Base-by-base conservation (phyloP, 2,797 vertebrate species). In the Apogon hyalosoma region DNA sequence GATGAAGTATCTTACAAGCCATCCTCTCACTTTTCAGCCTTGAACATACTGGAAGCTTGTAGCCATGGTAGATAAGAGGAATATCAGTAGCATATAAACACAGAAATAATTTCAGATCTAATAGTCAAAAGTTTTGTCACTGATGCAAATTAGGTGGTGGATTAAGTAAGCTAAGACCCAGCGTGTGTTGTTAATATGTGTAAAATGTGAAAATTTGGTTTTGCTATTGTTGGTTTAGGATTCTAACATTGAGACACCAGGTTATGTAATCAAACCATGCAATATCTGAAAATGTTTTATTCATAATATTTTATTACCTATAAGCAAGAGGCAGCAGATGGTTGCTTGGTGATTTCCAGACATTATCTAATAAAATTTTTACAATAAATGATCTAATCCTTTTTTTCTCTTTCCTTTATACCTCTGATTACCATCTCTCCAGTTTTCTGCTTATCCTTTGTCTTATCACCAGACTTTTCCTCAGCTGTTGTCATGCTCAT, bases 11-110 rank as follows among this genome's bases (percentile, higher is more conserved):
- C 10, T 33, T 13, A 46, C 3, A 36, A 12, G 2, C 15, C 38
- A 24, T 38, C 16, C 24, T 7, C 18, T 45, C 7, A 46, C 33
- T 50, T 10, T 61, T 19, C 12, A 51, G 40, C 28, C 2, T 6
- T 39, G 38, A 48, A 21, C n/a, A 48, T 54, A 39, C 21, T 46
- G 40, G 28, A 43, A 59, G 54, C 36, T 15, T 15, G 47, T 40
- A 16, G 12, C 15, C 1, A 7, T 40, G 41, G 9, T 18, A 50
- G 24, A 61, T 33, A 45, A 0, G 6, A 7, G 42, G 15, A 11
- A 4, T 41, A 36, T 46, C n/a, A 14, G 2, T 6, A 18, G 48
- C 21, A 15, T 13, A 36, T 9, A 36, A 33, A 43, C 50, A 15
- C 0, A 21, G 16, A 31, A 31, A 45, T 4, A 13, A 21, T 65